Evolutionary conservation across 2,797 vertebrate species (phyloP), one percentile per base, ranked within the genome.

Genomic region (Lophura swinhoii): DNA sequence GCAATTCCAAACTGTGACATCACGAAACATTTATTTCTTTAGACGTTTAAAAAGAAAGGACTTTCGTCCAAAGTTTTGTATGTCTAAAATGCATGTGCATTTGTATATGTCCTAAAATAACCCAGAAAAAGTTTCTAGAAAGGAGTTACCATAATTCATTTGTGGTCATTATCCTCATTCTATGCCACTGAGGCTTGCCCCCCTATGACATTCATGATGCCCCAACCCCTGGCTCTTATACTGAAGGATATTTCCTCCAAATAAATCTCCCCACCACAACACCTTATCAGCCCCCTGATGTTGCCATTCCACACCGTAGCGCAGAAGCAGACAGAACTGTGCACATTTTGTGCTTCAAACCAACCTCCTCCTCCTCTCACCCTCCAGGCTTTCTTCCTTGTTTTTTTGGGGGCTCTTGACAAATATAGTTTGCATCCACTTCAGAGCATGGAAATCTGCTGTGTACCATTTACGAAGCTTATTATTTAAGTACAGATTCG

Each of bases 231-330:
- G 66, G 66, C 29, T 88, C 51, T 83, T 11, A 60, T 5, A 16
- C 23, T 53, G 48, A 82, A 82, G 71, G 41, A 46, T 23, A 22
- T 41, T 86, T 68, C 84, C 29, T 68, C 46, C 70, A 46, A 58
- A 39, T 46, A 29, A 53, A 84, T 73, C 51, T 73, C 46, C 49
- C 22, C 46, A 56, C 16, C 67, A 58, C n/a, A 56, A 60, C 4
- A 62, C 18, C 55, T 49, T 24, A 44, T 74, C 66, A 68, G 44
- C 10, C 29, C 35, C 26, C 24, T 23, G 7, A 23, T 62, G 24
- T 24, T 3, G 14, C 1, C 60, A 28, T 26, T 77, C 49, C 12
- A 6, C 0, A 0, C 49, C 22, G 20, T 2, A 5, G 58, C 10
- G 14, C 17, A 16, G 26, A 37, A 35, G 58, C n/a, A 87, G 49